These are phyloP conservation scores for Cephus sareptanus DNA, from an alignment of 2,888 invertebrate species.

Conservation along the genomic window DNA sequence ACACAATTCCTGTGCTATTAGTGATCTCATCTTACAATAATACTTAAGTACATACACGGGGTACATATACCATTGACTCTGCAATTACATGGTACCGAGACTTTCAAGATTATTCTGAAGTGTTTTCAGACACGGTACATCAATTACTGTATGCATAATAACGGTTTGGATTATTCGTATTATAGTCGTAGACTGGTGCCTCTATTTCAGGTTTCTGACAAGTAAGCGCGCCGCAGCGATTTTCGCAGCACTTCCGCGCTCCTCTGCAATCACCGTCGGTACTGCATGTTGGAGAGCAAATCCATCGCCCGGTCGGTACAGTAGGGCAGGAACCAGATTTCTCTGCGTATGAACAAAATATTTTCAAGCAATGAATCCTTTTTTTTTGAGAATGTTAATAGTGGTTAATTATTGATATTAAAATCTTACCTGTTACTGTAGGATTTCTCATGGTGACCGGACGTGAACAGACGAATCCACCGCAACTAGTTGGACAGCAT, in stretches of 20 bases:
- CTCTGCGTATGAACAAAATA: conserved; percentile 49
- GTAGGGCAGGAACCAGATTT: conserved; percentile 70
- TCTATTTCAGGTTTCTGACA: conserved; percentile 61
- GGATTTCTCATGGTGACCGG: conserved; percentile 56
- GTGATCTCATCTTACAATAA: too few species aligned
- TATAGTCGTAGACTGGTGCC: neutral
- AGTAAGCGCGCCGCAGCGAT: conserved; percentile 70
- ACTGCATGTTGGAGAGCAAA: conserved; percentile 70
- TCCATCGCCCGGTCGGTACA: conserved; percentile 69
- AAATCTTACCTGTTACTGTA: conserved; percentile 32
- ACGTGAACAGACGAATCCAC: conserved; percentile 57
- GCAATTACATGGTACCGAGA: too few species aligned
- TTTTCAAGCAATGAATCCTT: neutral
- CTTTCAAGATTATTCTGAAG: neutral
- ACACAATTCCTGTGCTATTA: too few species aligned
- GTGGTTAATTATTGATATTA: neutral
- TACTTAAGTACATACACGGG: too few species aligned
- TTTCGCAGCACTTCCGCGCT: conserved; percentile 69
- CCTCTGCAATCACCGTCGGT: conserved; percentile 70
- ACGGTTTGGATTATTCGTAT: neutral
- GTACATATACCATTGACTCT: too few species aligned
- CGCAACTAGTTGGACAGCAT: conserved; percentile 63
- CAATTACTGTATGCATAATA: neutral
- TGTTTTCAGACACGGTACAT: neutral
- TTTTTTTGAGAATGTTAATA: neutral